Percentiles rank a stretch among this genome's conserved stretches.
Evolutionary conservation across 2,113 vertebrate species (phyloP).

Genomic region (Apteryx owenii): DNA sequence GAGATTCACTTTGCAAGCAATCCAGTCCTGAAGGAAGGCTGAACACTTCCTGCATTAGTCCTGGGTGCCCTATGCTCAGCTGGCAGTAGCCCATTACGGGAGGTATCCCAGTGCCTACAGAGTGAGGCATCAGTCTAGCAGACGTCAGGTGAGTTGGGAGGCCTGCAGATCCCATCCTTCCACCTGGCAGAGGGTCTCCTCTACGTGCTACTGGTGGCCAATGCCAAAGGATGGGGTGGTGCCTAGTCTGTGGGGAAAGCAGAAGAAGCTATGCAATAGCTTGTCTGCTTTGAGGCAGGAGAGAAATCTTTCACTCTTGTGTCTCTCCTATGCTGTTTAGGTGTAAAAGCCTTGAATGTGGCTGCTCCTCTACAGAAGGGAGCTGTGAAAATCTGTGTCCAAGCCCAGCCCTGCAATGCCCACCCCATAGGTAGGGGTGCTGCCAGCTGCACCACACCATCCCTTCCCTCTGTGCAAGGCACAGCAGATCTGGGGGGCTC

Average conservation of each 20-base stretch:
- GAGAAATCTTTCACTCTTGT: neutral
- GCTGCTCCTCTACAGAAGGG: neutral
- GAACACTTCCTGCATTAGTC: neutral
- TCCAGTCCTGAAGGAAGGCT: neutral
- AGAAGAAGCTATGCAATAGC: neutral
- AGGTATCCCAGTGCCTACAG: neutral
- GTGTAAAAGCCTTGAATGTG: neutral
- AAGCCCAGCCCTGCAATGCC: neutral
- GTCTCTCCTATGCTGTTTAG: neutral
- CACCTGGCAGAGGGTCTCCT: neutral
- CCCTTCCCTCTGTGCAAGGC: neutral
- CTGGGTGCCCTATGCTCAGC: neutral
- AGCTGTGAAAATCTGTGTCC: neutral
- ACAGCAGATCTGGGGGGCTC: neutral
- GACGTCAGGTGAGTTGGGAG: neutral
- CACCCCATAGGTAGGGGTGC: neutral
- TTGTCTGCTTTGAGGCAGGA: neutral
- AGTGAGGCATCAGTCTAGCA: neutral
- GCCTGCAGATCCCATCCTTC: neutral
- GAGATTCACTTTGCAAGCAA: neutral
- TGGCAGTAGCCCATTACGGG: neutral
- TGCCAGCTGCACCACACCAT: neutral
- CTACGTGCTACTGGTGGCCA: neutral
- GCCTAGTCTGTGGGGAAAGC: neutral
- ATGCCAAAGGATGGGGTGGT: neutral